phyloP scores from a whole-genome alignment of 2,888 invertebrate genomes.

The Idaea dimidiata region DNA sequence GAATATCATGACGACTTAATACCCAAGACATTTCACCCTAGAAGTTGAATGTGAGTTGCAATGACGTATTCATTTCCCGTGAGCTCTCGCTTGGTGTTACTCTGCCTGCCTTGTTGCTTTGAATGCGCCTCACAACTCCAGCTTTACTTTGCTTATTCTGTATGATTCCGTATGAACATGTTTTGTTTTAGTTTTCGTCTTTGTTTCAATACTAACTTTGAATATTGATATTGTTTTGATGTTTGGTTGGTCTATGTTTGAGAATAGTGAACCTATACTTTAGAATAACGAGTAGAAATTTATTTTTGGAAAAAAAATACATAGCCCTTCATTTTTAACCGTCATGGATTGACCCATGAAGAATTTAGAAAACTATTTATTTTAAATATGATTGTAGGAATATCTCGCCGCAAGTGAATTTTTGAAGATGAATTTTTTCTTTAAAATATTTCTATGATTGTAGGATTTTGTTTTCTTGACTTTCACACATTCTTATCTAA shows the following conservation, averaged over 20 bases:
- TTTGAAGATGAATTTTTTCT: too few species aligned
- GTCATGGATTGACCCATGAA: too few species aligned
- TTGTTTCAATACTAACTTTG: neutral
- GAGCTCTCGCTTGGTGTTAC: conserved; percentile 15
- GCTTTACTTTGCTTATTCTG: conserved; percentile 2
- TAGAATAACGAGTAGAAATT: too few species aligned
- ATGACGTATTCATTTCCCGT: conserved; percentile 29
- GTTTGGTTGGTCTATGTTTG: neutral
- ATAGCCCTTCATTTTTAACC: too few species aligned
- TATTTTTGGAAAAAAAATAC: too few species aligned
- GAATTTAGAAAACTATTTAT: too few species aligned
- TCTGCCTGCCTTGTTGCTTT: conserved; percentile 20
- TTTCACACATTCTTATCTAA: too few species aligned
- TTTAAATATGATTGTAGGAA: too few species aligned
- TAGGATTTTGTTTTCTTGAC: too few species aligned
- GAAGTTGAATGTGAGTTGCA: conserved; percentile 15
- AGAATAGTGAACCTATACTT: neutral
- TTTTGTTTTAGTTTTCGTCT: conserved; percentile 1
- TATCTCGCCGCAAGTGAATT: too few species aligned
- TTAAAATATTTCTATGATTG: too few species aligned
- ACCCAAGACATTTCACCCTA: conserved; percentile 1
- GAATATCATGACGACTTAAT: conserved; percentile 1
- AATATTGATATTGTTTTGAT: neutral
- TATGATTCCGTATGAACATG: neutral
- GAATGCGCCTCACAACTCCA: conserved; percentile 25